phyloP scores from a whole-genome alignment of 2,888 invertebrate genomes.

The Caenorhabditis macrosperma region DNA sequence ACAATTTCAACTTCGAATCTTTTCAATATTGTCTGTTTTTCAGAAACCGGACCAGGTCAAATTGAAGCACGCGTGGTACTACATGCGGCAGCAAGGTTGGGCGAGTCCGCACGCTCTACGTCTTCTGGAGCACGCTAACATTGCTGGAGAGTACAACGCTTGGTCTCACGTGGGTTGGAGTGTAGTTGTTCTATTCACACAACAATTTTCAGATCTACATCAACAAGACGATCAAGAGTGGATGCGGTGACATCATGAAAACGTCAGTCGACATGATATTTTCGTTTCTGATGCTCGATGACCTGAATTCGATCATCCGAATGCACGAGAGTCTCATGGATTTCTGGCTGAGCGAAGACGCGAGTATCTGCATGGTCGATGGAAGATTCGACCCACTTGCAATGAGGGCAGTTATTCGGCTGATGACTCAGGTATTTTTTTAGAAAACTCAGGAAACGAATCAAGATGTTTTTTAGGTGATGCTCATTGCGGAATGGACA shows the following conservation, averaged over 20 bases:
- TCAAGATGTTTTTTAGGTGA: conserved; percentile 13
- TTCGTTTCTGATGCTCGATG: conserved; percentile 33
- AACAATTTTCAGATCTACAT: conserved; percentile 34
- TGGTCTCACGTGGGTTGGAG: conserved; percentile 39
- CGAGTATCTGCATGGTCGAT: not conserved
- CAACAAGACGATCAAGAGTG: conserved; percentile 25
- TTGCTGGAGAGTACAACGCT: conserved; percentile 28
- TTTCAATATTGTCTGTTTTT: not conserved
- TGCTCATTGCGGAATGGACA: conserved; percentile 42
- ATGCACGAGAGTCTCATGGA: conserved; percentile 52
- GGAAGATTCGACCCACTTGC: conserved; percentile 35
- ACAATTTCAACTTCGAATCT: not conserved
- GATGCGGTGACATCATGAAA: conserved; percentile 49
- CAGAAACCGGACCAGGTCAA: conserved; percentile 46
- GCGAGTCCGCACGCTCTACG: conserved; percentile 55
- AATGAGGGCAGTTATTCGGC: conserved; percentile 15
- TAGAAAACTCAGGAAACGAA: not conserved
- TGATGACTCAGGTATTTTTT: conserved; percentile 33
- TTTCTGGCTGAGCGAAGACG: conserved; percentile 37
- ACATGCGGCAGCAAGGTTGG: conserved; percentile 50
- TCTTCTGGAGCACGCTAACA: conserved; percentile 51
- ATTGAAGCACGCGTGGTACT: conserved; percentile 54
- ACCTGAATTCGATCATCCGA: conserved; percentile 35
- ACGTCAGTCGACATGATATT: conserved; percentile 47
- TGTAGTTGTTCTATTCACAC: not conserved